Evolutionary conservation across 2,797 vertebrate species (phyloP).

Genomic region (Brotula barbata): DNA sequence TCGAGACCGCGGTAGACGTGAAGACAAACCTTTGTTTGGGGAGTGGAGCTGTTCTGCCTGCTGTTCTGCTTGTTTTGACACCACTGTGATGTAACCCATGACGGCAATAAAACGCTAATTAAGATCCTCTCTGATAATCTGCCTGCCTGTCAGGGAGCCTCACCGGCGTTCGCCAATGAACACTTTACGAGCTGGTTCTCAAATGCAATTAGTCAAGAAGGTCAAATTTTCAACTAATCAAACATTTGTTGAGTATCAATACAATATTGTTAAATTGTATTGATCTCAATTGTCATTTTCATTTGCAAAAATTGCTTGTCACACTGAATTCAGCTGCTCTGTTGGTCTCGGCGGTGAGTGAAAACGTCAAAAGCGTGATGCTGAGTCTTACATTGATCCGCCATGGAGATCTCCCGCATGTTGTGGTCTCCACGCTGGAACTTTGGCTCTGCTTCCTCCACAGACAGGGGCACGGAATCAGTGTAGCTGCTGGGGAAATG

Average conservation of each 20-base stretch:
- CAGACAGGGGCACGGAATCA: constrained; percentile 77
- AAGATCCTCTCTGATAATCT: constrained; percentile 61
- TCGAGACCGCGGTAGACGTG: no score
- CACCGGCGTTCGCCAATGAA: no score
- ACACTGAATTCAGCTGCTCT: no score
- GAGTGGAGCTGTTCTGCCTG: constrained; percentile 41
- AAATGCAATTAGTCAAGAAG: constrained; percentile 31
- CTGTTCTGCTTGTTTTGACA: constrained; percentile 66
- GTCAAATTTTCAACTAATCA: constrained; percentile 2
- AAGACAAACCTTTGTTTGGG: constrained; percentile 27
- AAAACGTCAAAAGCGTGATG: constrained; percentile 13
- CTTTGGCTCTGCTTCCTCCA: constrained; percentile 71
- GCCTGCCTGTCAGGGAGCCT: no score
- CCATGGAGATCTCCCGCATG: constrained; percentile 76
- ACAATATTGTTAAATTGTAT: no score
- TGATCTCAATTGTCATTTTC: not conserved
- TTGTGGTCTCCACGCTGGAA: constrained; percentile 74
- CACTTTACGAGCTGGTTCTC: constrained; percentile 29
- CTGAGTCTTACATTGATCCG: constrained; percentile 78
- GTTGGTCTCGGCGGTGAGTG: no score
- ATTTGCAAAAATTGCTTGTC: constrained; percentile 2
- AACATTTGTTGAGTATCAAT: constrained; percentile 3
- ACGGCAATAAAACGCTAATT: constrained; percentile 63
- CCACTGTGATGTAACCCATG: constrained; percentile 54
- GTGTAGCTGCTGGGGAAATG: constrained; percentile 66